phyloP scores from a whole-genome alignment of 2,888 invertebrate species.

The Heliconius erato region DNA sequence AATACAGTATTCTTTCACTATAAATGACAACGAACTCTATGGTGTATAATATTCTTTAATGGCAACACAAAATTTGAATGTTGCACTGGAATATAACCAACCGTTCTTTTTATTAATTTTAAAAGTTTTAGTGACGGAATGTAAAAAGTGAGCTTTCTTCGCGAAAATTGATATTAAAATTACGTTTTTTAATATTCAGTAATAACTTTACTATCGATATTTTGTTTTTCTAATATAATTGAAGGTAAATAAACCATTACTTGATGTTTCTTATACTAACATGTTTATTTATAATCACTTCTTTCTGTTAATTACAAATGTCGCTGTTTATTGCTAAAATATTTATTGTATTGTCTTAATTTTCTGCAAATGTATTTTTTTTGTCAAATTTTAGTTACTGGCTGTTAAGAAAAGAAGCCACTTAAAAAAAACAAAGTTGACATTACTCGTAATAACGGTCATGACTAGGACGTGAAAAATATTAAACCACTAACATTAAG shows the following conservation, averaged over 20 bases:
- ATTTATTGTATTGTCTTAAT: background rate
- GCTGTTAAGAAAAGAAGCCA: background rate
- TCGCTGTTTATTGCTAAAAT: background rate
- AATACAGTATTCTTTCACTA: background rate
- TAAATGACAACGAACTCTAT: background rate
- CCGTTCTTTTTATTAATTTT: constrained; percentile 22
- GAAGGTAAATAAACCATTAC: constrained; percentile 13
- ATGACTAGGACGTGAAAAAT: constrained; percentile 50
- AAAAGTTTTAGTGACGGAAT: background rate
- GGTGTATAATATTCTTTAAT: background rate
- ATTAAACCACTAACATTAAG: constrained; percentile 34
- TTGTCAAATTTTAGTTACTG: constrained; percentile 9
- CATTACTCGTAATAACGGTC: constrained; percentile 26
- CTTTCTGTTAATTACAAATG: background rate
- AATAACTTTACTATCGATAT: background rate
- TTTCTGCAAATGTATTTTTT: background rate
- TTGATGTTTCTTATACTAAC: background rate
- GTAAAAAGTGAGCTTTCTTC: background rate
- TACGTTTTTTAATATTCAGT: background rate
- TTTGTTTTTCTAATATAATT: background rate
- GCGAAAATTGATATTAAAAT: background rate
- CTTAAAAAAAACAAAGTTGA: constrained; percentile 15
- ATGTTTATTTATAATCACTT: background rate
- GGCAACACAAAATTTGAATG: constrained; percentile 34
- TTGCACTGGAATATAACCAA: constrained; percentile 16